Evolutionary conservation across 1,140 invertebrate species (phyloP), one percentile per base, ranked within the genome.

Genomic region (Stegodyphus mimosarum): DNA sequence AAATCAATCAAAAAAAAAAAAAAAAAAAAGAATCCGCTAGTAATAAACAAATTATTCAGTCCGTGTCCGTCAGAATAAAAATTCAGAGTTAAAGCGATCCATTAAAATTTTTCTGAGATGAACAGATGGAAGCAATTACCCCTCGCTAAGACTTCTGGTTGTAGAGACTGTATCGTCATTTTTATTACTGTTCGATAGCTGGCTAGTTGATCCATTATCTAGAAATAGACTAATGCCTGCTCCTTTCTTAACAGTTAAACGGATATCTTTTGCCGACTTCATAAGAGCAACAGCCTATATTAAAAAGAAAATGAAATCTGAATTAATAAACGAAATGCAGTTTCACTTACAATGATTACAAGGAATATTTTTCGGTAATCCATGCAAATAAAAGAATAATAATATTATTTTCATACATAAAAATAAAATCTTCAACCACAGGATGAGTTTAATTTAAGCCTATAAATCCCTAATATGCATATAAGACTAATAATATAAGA

Each of bases 241-340:
- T 6, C 67, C 84, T 80, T 88, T 88, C 51, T 87, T 75, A 17
- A 88, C 88, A 0, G 87, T 86, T 2, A 88, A 52, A 6, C 74
- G 83, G 60, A 88, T 86, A 18, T 87, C 78, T 64, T 85, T 86
- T 7, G 55, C n/a, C 11, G 87, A 87, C 69, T 88, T 88, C 49
- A 88, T 84, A 7, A 70, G 48, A 51, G 77, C 81, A 15, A 89
- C 87, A 7, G 88, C 88, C 86, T 87, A 55, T 1, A 83, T 83
- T 7, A 63, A 9, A 64, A 48, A 72, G 6, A 17, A 17, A 67
- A 17, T 2, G n/a, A 9, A 17, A 67, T 17, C n/a, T 49, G 11
- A 60, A 10, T 60, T 60, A 60, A 60, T 60, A 10, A 10, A 33
- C 33, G 33, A 33, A 33, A 33, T 33, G 33, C 33, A 33, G 33